Evolutionary conservation across 2,888 invertebrate species (phyloP).

Genomic region (Protonemura montana): DNA sequence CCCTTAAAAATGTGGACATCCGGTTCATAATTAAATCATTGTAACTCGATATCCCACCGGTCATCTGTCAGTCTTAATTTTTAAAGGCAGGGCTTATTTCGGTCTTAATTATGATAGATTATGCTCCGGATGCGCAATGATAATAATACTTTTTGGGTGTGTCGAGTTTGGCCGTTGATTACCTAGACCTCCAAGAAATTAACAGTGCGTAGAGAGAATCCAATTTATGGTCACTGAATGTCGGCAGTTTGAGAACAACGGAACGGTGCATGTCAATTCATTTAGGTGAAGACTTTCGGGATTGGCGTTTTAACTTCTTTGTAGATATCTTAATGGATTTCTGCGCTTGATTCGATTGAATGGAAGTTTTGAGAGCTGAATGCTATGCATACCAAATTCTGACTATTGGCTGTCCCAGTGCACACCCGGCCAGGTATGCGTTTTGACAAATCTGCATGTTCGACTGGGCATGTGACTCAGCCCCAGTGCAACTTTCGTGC

Average conservation of each 20-base stretch:
- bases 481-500: too few species aligned
- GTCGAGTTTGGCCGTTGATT: background rate
- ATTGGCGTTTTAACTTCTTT: too few species aligned
- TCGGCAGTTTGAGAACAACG: background rate
- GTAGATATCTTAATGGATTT: too few species aligned
- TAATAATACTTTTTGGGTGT: background rate
- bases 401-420: too few species aligned
- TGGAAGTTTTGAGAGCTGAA: too few species aligned
- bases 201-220: background rate
- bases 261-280: background rate
- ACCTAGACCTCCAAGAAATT: background rate
- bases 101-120: background rate
- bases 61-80: background rate
- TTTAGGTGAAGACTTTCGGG: background rate
- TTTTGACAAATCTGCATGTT: too few species aligned
- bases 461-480: too few species aligned
- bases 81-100: background rate
- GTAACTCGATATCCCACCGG: background rate
- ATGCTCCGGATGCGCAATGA: background rate
- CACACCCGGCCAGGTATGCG: too few species aligned
- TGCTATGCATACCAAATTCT: too few species aligned
- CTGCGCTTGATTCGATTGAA: too few species aligned
- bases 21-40: background rate
- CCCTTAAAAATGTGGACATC: background rate
- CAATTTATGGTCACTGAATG: background rate